Conservation (phyloP, 1,140 invertebrate species). For the Solen grandis region DNA sequence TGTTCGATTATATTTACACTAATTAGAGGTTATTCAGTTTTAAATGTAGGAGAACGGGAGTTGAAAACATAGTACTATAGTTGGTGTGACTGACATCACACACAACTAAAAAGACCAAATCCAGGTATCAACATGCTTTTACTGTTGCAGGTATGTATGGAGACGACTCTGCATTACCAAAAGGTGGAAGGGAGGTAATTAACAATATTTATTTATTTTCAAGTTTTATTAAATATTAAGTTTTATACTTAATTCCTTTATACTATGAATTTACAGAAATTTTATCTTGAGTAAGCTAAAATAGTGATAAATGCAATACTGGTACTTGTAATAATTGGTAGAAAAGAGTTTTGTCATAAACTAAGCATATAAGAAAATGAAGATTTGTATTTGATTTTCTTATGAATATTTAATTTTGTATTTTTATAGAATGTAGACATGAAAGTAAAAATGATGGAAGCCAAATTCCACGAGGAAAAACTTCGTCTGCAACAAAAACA, state of each 20-base stretch:
- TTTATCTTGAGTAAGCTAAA: not conserved
- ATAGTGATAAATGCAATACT: not conserved
- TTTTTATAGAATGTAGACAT: slow-evolving; percentile 69
- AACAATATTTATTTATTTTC: not conserved
- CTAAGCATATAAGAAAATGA: not conserved
- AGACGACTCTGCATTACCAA: slow-evolving; percentile 25
- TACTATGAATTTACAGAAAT: not conserved
- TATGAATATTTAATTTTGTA: not conserved
- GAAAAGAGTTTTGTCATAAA: not conserved
- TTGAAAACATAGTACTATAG: not conserved
- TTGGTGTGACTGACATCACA: not conserved
- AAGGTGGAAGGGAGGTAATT: slow-evolving; percentile 40
- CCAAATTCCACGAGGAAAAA: slow-evolving; percentile 80
- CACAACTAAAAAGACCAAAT: not conserved
- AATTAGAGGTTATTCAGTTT: no score
- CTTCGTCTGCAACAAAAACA: slow-evolving; percentile 79
- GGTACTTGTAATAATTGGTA: not conserved
- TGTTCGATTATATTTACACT: no score
- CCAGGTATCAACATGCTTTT: not conserved
- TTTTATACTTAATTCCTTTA: not conserved
- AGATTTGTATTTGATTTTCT: not conserved
- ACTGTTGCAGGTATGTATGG: slow-evolving; percentile 36
- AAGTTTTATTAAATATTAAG: not conserved
- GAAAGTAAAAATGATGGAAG: slow-evolving; percentile 79
- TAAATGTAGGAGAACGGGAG: no score